These are phyloP conservation scores for Drosophila pseudotakahashii DNA, from an alignment of 2,888 invertebrate genomes.

Conservation along the genomic window DNA sequence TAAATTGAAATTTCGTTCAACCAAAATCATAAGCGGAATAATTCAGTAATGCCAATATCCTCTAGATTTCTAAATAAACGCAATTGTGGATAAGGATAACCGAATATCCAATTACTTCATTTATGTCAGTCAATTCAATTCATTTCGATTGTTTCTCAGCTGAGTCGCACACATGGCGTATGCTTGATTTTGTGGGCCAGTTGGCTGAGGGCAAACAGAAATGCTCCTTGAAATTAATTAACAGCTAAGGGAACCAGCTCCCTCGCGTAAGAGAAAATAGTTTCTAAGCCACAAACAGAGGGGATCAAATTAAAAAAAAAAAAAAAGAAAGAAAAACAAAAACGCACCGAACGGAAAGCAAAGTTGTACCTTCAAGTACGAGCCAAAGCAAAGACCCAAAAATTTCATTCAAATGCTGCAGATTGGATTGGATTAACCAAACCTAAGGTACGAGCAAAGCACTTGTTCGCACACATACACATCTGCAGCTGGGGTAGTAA, in stretches of 20 bases:
- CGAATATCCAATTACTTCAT: slow-evolving; percentile 17
- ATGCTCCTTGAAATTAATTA: slow-evolving; percentile 66
- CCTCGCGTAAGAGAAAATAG: slow-evolving; percentile 33
- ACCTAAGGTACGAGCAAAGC: slow-evolving; percentile 24
- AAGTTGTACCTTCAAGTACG: slow-evolving; percentile 34
- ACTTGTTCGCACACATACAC: slow-evolving; percentile 12
- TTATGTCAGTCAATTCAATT: slow-evolving; percentile 29
- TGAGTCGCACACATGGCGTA: slow-evolving; percentile 24
- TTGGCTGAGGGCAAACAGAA: slow-evolving; percentile 25
- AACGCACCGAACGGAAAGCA: slow-evolving; percentile 11
- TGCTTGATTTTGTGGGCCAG: slow-evolving; percentile 46
- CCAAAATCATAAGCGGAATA: background rate
- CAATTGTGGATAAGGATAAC: slow-evolving; percentile 2
- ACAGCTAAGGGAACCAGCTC: slow-evolving; percentile 44
- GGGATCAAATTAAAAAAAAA: slow-evolving; percentile 1
- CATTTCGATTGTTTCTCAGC: slow-evolving; percentile 9
- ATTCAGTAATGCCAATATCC: background rate
- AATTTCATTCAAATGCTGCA: slow-evolving; percentile 41
- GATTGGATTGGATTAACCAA: slow-evolving; percentile 39
- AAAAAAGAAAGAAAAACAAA: slow-evolving; percentile 10
- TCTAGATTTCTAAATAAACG: background rate
- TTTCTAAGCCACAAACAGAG: slow-evolving; percentile 33
- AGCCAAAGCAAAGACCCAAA: slow-evolving; percentile 33
- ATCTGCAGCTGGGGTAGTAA: slow-evolving; percentile 57
- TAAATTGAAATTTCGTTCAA: too few species aligned